Evolutionary conservation across 1,140 invertebrate genomes (phyloP).

Genomic region (Macrosteles quadrilineatus): DNA sequence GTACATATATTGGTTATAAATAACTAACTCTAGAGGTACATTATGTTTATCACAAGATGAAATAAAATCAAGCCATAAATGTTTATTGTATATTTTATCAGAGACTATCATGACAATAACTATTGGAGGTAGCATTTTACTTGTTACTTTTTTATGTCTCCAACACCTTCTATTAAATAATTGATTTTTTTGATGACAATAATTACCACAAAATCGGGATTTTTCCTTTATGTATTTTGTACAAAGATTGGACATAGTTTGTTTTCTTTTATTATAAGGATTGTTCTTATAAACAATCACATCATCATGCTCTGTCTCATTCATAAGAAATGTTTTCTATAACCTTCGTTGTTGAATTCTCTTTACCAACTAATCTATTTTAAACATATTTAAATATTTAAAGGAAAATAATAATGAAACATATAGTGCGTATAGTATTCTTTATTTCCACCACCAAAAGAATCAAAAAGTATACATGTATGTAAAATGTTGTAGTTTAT

Average conservation of each 20-base stretch:
- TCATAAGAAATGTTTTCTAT: too few species aligned
- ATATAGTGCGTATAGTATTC: too few species aligned
- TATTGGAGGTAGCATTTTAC: not conserved
- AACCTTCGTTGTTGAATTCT: too few species aligned
- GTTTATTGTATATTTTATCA: not conserved
- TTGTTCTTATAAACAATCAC: too few species aligned
- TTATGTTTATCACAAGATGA: not conserved
- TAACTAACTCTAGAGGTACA: conserved; percentile 8
- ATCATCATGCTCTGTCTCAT: too few species aligned
- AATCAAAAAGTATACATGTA: too few species aligned
- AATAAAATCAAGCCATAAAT: not conserved
- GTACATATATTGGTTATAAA: conserved; percentile 4
- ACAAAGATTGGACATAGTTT: not conserved
- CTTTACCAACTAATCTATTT: too few species aligned
- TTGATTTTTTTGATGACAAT: not conserved
- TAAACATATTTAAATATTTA: too few species aligned
- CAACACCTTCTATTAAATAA: conserved; percentile 7
- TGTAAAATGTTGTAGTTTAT: too few species aligned
- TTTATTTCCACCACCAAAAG: too few species aligned
- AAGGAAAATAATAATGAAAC: too few species aligned
- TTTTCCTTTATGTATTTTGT: not conserved
- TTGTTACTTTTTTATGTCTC: not conserved
- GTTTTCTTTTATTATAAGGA: too few species aligned
- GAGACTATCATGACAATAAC: not conserved
- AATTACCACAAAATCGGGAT: not conserved